These are phyloP conservation scores for Phenganax stokvisi DNA, from an alignment of 92 coral and sea anemone genomes.

Conservation along the genomic window DNA sequence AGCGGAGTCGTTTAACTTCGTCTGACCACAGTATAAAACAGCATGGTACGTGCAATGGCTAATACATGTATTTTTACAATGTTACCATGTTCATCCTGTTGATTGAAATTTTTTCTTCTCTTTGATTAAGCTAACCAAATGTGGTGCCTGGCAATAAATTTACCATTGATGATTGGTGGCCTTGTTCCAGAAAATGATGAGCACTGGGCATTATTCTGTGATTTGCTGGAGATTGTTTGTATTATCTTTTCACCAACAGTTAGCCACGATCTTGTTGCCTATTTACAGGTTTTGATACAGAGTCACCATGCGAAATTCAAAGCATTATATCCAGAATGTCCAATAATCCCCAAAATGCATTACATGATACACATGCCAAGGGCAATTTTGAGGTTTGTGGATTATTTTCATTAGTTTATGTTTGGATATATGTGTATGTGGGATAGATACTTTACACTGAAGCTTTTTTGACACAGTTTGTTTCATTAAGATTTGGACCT, in stretches of 20 bases:
- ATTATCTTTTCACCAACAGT: constrained; percentile 52
- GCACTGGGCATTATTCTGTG: constrained; percentile 48
- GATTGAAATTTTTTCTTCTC: constrained; percentile 1
- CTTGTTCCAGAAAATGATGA: constrained; percentile 58
- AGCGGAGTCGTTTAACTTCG: constrained; percentile 41
- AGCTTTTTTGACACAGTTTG: not conserved
- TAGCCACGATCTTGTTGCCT: constrained; percentile 46
- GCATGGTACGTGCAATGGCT: constrained; percentile 41
- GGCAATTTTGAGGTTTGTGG: constrained; percentile 18
- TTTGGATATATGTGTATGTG: not conserved
- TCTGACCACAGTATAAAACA: constrained; percentile 56
- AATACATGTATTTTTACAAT: not conserved
- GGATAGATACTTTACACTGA: not conserved
- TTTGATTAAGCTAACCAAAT: constrained; percentile 57
- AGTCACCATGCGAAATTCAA: constrained; percentile 43
- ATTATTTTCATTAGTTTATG: not conserved
- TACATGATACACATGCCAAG: constrained; percentile 70
- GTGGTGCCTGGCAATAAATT: constrained; percentile 58
- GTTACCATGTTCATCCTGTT: constrained; percentile 10
- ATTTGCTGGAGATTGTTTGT: constrained; percentile 46
- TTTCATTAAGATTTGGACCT: constrained; percentile 49
- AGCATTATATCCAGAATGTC: constrained; percentile 45
- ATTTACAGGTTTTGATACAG: constrained; percentile 54
- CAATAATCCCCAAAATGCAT: constrained; percentile 70
- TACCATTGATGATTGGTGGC: constrained; percentile 55